A percentile compares a stretch with the other conserved stretches of the same genome.
Conservation (phyloP, 2,797 vertebrate species). For the Rhinella marina region DNA sequence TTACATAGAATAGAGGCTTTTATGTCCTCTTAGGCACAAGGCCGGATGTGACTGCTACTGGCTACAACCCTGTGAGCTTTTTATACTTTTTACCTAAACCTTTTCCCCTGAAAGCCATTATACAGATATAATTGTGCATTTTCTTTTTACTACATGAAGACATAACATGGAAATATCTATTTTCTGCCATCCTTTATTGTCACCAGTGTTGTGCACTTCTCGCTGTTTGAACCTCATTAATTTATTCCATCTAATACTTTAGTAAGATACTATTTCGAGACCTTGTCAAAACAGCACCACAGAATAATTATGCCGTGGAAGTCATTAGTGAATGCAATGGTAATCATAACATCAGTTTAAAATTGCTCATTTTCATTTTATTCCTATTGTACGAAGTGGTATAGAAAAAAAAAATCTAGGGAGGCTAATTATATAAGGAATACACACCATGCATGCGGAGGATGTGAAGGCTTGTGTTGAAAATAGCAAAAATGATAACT, state of each 20-base stretch:
- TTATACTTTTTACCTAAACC: no score
- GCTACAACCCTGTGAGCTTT: not conserved
- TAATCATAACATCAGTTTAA: slow-evolving; percentile 50
- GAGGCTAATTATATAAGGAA: slow-evolving; percentile 55
- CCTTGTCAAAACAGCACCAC: slow-evolving; percentile 46
- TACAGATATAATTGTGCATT: not conserved
- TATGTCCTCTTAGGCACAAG: not conserved
- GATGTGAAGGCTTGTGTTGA: slow-evolving; percentile 26
- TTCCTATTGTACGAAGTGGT: slow-evolving; percentile 52
- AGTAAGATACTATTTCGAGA: slow-evolving; percentile 48
- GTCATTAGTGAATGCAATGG: slow-evolving; percentile 31
- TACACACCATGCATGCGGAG: slow-evolving; percentile 29
- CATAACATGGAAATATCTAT: slow-evolving; percentile 9
- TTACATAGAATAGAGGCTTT: no score
- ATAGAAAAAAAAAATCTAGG: slow-evolving; percentile 18
- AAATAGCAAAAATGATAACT: slow-evolving; percentile 36
- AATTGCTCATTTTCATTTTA: slow-evolving; percentile 51
- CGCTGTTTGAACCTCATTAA: slow-evolving; percentile 2
- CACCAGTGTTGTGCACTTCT: slow-evolving; percentile 13
- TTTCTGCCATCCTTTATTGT: slow-evolving; percentile 10
- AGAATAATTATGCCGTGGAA: slow-evolving; percentile 41
- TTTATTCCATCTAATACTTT: slow-evolving; percentile 44
- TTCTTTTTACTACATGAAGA: not conserved
- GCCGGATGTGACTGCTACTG: not conserved
- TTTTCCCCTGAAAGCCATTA: not conserved